These are phyloP conservation scores for Agrochola lota DNA, from an alignment of 2,888 invertebrate genomes.

Conservation along the genomic window DNA sequence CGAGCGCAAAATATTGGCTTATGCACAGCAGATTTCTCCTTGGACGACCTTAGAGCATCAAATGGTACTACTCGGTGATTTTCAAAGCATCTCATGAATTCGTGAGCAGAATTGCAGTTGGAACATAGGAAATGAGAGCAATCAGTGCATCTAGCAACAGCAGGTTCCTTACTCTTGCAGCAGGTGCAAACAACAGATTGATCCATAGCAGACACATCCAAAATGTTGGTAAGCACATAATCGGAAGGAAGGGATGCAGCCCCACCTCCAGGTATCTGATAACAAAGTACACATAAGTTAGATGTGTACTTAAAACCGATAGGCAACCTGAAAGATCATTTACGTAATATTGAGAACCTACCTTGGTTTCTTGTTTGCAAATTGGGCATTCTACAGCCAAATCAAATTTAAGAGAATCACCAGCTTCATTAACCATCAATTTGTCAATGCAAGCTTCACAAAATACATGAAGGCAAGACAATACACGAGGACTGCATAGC, in stretches of 20 bases:
- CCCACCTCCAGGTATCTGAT: slow-evolving; percentile 93
- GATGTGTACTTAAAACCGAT: background rate
- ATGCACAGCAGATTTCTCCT: slow-evolving; percentile 95
- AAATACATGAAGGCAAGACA: slow-evolving; percentile 98
- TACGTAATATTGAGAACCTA: slow-evolving; percentile 72
- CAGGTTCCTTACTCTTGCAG: slow-evolving; percentile 98
- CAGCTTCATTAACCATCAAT: slow-evolving; percentile 93
- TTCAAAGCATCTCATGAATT: slow-evolving; percentile 99
- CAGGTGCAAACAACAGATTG: slow-evolving; percentile 96
- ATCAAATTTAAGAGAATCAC: slow-evolving; percentile 92
- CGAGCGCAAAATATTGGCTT: slow-evolving; percentile 96
- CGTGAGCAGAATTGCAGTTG: slow-evolving; percentile 98
- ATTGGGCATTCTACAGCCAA: slow-evolving; percentile 93
- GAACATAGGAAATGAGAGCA: slow-evolving; percentile 98
- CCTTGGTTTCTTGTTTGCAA: slow-evolving; percentile 96
- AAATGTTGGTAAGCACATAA: slow-evolving; percentile 95
- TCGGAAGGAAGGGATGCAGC: slow-evolving; percentile 95
- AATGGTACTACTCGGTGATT: slow-evolving; percentile 97
- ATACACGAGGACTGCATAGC: slow-evolving; percentile 95
- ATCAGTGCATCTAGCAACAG: slow-evolving; percentile 98
- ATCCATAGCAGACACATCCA: slow-evolving; percentile 95
- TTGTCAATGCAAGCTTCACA: slow-evolving; percentile 97
- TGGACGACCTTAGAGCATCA: slow-evolving; percentile 95
- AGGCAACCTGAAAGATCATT: slow-evolving; percentile 41
- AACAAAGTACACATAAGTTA: slow-evolving; percentile 53